Evolutionary conservation across 2,888 invertebrate species (phyloP), one percentile per base, ranked within the genome.

Genomic region (Drosophila suboccidentalis): DNA sequence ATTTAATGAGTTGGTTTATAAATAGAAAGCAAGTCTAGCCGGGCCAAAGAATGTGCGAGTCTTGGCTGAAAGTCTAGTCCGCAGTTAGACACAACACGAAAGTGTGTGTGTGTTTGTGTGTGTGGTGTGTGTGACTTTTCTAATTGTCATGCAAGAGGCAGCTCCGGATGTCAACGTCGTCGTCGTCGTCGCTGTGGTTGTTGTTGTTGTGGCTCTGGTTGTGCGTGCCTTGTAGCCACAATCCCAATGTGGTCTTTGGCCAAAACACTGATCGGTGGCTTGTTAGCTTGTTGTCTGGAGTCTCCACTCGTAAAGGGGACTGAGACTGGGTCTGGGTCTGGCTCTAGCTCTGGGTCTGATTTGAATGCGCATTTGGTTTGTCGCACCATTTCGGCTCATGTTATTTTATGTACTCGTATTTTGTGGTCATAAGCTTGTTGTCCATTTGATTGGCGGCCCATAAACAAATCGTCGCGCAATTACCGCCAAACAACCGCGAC

Each of bases 381-480:
- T 63, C 59, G 49, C 51, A 61, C 81, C 85, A 74, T 81, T 83
- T 82, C 55, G 65, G 84, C 26, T 62, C 36, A 22, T 59, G 57
- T 71, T 49, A n/a, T 75, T 75, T 65, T 60, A 49, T 63, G 43
- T 71, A 57, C 55, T 57, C 55, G 54, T 71, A 38, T 72, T 66
- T 67, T 54, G 67, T 46, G 51, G 49, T 47, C 62, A 57, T 60
- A 32, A 55, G 71, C 71, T 70, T 60, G 75, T 69, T 80, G 84
- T 69, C 74, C 81, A 77, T 72, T 83, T 83, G 80, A 82, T 76
- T 85, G 83, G 72, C 71, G 74, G 79, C 74, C 84, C 82, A 72
- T 74, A 82, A 86, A 80, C 83, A 86, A 86, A 86, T 87, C 78
- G 86, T 64, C 71, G 87, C 64, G 75, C 86, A 86, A 86, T 86